Percentiles rank a stretch among this genome's conserved stretches.
These are phyloP conservation scores for Leptodirus hochenwartii DNA, from an alignment of 2,888 invertebrate species.

Conservation along the genomic window DNA sequence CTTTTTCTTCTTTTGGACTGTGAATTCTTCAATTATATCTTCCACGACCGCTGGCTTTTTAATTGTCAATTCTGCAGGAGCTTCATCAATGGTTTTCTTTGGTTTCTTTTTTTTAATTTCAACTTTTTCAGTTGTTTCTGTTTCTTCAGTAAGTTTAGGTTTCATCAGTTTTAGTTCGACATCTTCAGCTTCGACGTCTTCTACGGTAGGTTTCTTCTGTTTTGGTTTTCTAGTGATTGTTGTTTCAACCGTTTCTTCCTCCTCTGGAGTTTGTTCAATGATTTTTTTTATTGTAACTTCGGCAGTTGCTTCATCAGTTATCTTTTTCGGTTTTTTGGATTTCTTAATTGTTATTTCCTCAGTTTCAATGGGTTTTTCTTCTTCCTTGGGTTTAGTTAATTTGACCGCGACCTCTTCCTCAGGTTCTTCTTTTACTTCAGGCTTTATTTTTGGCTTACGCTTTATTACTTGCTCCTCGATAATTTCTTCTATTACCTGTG, in stretches of 20 bases:
- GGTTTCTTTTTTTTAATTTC: slow-evolving; percentile 15
- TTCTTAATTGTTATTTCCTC: slow-evolving; percentile 26
- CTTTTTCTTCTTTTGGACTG: slow-evolving; percentile 32
- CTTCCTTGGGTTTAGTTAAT: slow-evolving; percentile 10
- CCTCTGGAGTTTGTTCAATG: slow-evolving; percentile 15
- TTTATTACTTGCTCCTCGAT: slow-evolving; percentile 12
- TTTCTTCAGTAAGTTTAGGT: slow-evolving; percentile 26
- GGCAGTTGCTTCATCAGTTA: slow-evolving; percentile 13
- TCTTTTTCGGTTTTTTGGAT: slow-evolving; percentile 5
- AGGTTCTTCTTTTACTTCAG: slow-evolving; percentile 10
- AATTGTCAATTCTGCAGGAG: slow-evolving; percentile 27
- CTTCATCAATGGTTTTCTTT: slow-evolving; percentile 22
- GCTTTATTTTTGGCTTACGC: slow-evolving; percentile 2
- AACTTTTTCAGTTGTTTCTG: slow-evolving; percentile 15
- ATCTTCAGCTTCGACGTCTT: slow-evolving; percentile 32
- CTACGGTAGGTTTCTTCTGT: slow-evolving; percentile 21
- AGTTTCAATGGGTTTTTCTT: slow-evolving; percentile 11
- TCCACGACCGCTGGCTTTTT: slow-evolving; percentile 20
- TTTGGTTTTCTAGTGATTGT: slow-evolving; percentile 10
- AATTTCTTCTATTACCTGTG: slow-evolving; percentile 17
- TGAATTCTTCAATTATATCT: slow-evolving; percentile 29
- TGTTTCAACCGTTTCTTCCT: slow-evolving; percentile 22
- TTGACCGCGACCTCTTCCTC: slow-evolving; percentile 12
- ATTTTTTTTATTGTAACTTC: slow-evolving; percentile 10
- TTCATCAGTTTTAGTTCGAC: slow-evolving; percentile 19